phyloP scores from a whole-genome alignment of 2,888 invertebrate species.

The Dryococelus australis region DNA sequence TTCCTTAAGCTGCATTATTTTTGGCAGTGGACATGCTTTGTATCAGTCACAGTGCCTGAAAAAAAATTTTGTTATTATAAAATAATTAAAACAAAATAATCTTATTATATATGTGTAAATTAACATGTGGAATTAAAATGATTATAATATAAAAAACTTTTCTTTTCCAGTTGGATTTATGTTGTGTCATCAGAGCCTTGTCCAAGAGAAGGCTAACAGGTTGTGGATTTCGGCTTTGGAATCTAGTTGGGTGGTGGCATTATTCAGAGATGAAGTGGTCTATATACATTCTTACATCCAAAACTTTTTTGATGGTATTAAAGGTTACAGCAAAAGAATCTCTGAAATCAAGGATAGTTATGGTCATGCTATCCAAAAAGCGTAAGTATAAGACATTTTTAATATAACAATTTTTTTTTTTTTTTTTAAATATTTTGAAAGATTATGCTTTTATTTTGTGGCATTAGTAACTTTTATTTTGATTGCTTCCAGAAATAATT shows the following conservation, averaged over 20 bases:
- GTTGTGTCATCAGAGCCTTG: slow-evolving; percentile 85
- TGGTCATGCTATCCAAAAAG: slow-evolving; percentile 87
- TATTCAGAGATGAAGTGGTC: slow-evolving; percentile 97
- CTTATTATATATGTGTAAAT: too few relatives aligned
- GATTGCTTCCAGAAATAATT: too few relatives aligned
- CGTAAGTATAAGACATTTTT: slow-evolving; percentile 60
- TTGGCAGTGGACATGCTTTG: too few relatives aligned
- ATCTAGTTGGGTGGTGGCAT: slow-evolving; percentile 91
- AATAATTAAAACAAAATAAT: too few relatives aligned
- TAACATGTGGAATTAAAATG: too few relatives aligned
- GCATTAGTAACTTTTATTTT: not conserved
- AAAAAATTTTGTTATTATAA: too few relatives aligned
- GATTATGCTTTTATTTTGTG: slow-evolving; percentile 21
- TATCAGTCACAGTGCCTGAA: too few relatives aligned
- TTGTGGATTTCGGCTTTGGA: slow-evolving; percentile 93
- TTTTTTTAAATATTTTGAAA: not conserved
- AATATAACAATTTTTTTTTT: not conserved
- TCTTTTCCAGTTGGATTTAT: slow-evolving; percentile 77
- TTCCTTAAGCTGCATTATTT: too few relatives aligned
- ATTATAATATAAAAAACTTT: too few relatives aligned
- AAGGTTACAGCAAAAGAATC: slow-evolving; percentile 91
- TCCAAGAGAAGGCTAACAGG: slow-evolving; percentile 80
- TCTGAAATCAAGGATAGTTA: slow-evolving; percentile 97
- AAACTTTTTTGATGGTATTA: slow-evolving; percentile 91
- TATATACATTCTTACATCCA: slow-evolving; percentile 94